Evolutionary conservation across 2,113 vertebrate species (phyloP), one percentile per base, ranked within the genome.

Genomic region (Zosterops japonicus): DNA sequence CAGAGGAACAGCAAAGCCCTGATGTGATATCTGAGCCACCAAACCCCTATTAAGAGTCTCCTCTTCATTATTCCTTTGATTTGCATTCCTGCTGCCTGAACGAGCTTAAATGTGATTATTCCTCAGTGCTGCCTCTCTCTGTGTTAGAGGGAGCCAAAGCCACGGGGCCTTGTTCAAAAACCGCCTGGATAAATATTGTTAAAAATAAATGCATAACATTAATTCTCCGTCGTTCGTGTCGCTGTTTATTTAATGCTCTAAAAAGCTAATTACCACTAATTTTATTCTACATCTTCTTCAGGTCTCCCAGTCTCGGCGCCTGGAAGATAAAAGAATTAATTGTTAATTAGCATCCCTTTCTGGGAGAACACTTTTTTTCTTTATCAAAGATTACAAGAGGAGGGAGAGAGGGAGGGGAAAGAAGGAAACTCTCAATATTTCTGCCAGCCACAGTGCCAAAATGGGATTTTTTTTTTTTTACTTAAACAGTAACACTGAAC

Each of bases 261-360:
- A 92, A 89, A 93, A 95, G 94, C 90, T 97, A 87, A 96, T 95
- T 94, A 91, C 68, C 36, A 49, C 84, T 93, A 79, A 95, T 23
- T 78, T 97, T 64, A 94, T 90, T 88, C 91, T 90, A 89, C 90
- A 63, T 94, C 93, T 93, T 94, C 70, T 95, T 96, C 92, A 93
- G 94, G 95, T 97, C 83, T 93, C 85, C 81, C 87, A 77, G 49
- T 70, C 94, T 87, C 6, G 1, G 88, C 13, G 69, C 83, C 83
- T 67, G 41, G 90, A 78, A 96, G 93, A 94, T 93, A 94, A 97
- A 96, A 91, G 91, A 96, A 94, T 97, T 93, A 96, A 97, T 96
- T 96, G 96, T 92, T 97, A 93, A 97, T 97, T 97, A 97, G 95
- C 96, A 93, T 74, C 81, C 31, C 52, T 91, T 91, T 95, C 94